These are phyloP conservation scores for Calidris pugnax DNA, from an alignment of 2,113 vertebrate genomes.

Conservation along the genomic window DNA sequence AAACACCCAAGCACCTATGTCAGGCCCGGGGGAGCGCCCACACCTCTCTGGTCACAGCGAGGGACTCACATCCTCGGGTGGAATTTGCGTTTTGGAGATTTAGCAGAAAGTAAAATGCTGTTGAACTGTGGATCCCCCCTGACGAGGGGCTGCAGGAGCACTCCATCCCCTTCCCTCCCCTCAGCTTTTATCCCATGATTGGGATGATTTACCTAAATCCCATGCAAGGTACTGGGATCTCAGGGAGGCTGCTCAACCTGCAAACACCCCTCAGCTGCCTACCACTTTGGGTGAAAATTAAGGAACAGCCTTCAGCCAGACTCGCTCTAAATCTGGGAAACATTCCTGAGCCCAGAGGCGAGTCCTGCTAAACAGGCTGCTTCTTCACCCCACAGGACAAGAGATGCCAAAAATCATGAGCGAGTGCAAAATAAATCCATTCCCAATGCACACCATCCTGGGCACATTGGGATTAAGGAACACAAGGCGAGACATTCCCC, in stretches of 20 bases:
- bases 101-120: neutral
- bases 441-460: neutral
- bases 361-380: neutral
- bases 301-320: neutral
- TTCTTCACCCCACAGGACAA: neutral
- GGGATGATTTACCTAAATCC: neutral
- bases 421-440: neutral
- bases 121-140: accelerated
- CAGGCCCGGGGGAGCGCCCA: neutral
- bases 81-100: neutral
- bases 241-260: accelerated
- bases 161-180: neutral
- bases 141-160: neutral
- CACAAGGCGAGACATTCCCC: accelerated
- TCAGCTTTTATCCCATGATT: too few species aligned
- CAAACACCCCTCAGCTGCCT: neutral
- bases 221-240: accelerated
- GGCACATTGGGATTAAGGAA: neutral
- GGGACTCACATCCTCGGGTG: accelerated
- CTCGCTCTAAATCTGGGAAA: neutral
- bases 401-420: neutral
- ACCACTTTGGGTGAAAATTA: neutral
- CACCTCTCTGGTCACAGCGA: accelerated
- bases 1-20: neutral
- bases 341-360: neutral